Base-by-base conservation (phyloP, 2,888 invertebrate genomes). In the Mesochorus sp. region DNA sequence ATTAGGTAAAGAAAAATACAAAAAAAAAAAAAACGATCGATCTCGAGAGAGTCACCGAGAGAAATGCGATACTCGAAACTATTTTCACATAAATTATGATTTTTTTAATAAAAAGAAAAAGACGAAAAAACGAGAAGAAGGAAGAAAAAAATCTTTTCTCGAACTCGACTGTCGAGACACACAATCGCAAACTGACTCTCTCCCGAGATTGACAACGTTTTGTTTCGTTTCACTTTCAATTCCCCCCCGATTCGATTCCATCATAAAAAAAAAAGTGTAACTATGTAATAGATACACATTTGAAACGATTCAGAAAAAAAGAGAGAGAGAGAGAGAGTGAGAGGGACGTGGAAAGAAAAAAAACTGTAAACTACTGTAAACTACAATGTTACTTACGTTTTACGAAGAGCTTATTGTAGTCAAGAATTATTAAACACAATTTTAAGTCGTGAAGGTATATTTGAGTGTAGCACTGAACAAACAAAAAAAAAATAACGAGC, bases 361-460 rank as follows among this genome's bases (percentile, higher is more conserved):
- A 85, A 86, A 87, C 88, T 91, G 90, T 91, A 90, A 90, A 90
- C 89, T 89, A 91, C 85, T 90, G 90, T 90, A 91, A 90, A 90
- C 90, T 90, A 90, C 89, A 87, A 91, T 91, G 90, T 90, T 91
- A 91, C 88, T 82, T 90, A 91, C 89, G 90, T 90, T 91, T 90
- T 90, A 91, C 87, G 88, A 91, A 91, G 91, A 91, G 91, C 91
- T 91, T 91, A 91, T 88, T 90, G 91, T 91, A 91, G 91, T 89
- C 86, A 86, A 89, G 87, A 86, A 89, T 86, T 88, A 90, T 89
- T 89, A 88, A 88, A 89, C 87, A 88, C 87, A 85, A 88, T 87
- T 87, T n/a, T 88, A 84, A 86, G 84, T 86, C 85, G 81, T 87
- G 85, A 84, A 83, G 77, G 83, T 82, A 85, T 88, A 89, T 88